Conservation (phyloP, 2,113 vertebrate species). For the Sinosuthora webbiana region DNA sequence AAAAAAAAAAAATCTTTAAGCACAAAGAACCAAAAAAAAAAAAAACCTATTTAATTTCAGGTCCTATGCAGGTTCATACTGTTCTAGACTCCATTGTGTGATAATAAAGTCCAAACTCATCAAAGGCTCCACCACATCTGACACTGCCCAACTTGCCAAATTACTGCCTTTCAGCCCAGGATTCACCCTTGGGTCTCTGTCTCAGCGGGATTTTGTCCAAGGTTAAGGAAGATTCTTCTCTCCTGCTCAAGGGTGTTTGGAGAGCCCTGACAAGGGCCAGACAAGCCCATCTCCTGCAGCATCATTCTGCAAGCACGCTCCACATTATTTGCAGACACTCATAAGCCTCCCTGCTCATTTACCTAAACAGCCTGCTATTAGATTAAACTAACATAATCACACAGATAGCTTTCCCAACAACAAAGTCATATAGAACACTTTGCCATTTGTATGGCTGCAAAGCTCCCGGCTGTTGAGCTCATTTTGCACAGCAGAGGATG, state of each 20-base stretch:
- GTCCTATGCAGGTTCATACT: not conserved
- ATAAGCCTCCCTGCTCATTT: slow-evolving; percentile 36
- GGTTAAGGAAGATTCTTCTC: not conserved
- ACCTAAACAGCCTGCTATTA: slow-evolving; percentile 42
- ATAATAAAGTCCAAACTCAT: not conserved
- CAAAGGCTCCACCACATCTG: not conserved
- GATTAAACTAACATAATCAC: slow-evolving; percentile 33
- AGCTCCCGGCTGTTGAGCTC: not conserved
- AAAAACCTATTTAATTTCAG: not conserved
- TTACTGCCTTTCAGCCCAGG: not conserved
- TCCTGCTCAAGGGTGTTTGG: not conserved
- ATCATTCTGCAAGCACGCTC: not conserved
- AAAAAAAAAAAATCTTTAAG: not conserved
- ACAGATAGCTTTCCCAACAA: not conserved
- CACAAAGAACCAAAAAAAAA: not conserved
- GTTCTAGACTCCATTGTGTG: not conserved
- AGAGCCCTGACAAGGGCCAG: not conserved
- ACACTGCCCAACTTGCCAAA: not conserved
- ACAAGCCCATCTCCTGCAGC: not conserved
- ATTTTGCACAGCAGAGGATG: not conserved
- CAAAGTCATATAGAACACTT: not conserved
- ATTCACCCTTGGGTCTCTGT: not conserved
- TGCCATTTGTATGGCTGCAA: not conserved
- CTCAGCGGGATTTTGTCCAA: not conserved
- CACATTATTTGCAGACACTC: not conserved